These are phyloP conservation scores for Dasysyrphus tricinctus DNA, from an alignment of 2,888 invertebrate species.

Conservation along the genomic window DNA sequence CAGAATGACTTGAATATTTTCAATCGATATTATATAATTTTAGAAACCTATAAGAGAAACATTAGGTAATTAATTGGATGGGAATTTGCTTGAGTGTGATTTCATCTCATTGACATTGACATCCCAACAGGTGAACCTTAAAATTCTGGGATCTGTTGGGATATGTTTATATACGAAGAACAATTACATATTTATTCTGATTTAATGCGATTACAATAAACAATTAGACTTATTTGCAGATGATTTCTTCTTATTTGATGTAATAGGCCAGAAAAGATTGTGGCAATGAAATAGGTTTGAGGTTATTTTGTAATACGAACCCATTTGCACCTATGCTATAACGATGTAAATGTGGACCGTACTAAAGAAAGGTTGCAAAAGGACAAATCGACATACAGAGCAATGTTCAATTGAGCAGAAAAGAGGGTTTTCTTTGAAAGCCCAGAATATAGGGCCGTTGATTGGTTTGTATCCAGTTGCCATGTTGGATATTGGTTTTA, in stretches of 20 bases:
- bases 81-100: not conserved
- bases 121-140: conserved; percentile 1
- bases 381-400: no score
- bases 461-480: no score
- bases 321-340: no score
- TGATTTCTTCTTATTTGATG: not conserved
- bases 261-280: not conserved
- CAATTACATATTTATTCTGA: not conserved
- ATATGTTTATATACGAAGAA: not conserved
- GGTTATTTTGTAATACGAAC: no score
- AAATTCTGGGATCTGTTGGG: not conserved
- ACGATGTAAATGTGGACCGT: no score
- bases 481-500: no score
- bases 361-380: no score
- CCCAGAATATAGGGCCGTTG: no score
- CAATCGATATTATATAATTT: conserved; percentile 12
- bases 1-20: not conserved
- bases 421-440: no score
- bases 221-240: conserved; percentile 3
- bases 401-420: no score
- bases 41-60: not conserved
- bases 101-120: conserved; percentile 21
- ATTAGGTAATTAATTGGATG: not conserved
- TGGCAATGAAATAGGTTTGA: not conserved
- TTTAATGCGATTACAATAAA: not conserved